Base-by-base conservation (phyloP, 2,888 invertebrate genomes). In the Ommatoiulus sabulosus region DNA sequence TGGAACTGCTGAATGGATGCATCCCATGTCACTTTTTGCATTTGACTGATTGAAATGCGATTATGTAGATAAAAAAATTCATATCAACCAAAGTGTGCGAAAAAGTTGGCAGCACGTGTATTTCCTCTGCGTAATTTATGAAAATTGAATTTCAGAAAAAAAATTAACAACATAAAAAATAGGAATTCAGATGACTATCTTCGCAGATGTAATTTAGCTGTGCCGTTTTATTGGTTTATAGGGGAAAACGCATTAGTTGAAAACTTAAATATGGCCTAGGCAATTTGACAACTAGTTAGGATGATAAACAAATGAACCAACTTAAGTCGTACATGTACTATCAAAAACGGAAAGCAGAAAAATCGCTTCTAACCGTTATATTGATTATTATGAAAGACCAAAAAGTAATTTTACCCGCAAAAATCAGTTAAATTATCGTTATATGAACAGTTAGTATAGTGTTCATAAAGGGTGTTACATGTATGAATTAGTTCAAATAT, bases 131-230 rank as follows among this genome's bases (percentile, higher is more conserved):
- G 10, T 72, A 72, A 72, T 72, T 72, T 72, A 72, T 72, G 72
- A n/a, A 72, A 72, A 72, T 72, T 72, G 72, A 72, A 72, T 72
- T 72, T 72, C 20, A 72, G 72, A 24, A 72, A 24, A 72, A 72
- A 72, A 72, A 63, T 6, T 20, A n/a, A 5, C 12, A 10, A 48
- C 7, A 48, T 48, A n/a, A 63, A n/a, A 63, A 17, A 63, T 5
- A n/a, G 7, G 20, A 72, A 8, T 72, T 72, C 10, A n/a, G 20
- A 24, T 24, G n/a, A 72, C 24, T 24, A n/a, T 24, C 20, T 8
- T 8, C 10, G 24, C 7, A 57, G n/a, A 57, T n/a, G n/a, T n/a
- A 57, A 57, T 57, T 57, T n/a, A 57, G 57, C n/a, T 17, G n/a
- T n/a, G 57, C 5, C 57, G n/a, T 46, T 46, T 46, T 57, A 1